Base-by-base conservation (phyloP, 2,888 invertebrate genomes). In the Conus canariensis region DNA sequence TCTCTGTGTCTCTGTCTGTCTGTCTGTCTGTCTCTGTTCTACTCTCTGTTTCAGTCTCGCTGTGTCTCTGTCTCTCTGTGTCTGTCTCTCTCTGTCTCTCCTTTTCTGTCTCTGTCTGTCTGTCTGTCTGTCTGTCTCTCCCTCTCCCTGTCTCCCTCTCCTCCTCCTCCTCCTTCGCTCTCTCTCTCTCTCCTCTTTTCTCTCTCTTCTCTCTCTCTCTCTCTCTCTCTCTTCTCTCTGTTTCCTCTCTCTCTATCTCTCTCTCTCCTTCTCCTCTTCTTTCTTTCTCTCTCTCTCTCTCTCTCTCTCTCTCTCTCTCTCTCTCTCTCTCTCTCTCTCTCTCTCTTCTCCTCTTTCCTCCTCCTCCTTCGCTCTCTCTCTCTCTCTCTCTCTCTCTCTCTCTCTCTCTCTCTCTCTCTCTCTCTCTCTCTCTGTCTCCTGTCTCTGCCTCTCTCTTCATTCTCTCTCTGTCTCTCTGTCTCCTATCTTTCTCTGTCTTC, bases 241-340 rank as follows among this genome's bases (percentile, higher is more conserved):
- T 14, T 60, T 14, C 14, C 60, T 60, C 60, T 60, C 60, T 60
- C 60, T 60, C 60, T 60, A 8, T 60, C 60, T 60, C 60, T 60
- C 60, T 60, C 60, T 60, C 60, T 60, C 60, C 14, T 14, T 60
- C 60, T 60, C 60, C 14, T 14, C 14, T 14, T 60, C 60, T 60
- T 14, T 60, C 60, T 60, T 14, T 60, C 60, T 60, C 60, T 60
- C 60, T 60, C 60, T 60, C 60, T 60, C 60, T 60, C 60, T 60
- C 60, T 60, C 60, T 60, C 60, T 60, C 60, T 60, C 60, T 60
- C 60, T 60, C 60, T 60, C 60, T 60, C 60, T 60, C 60, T 60
- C 60, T 60, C 60, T 60, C 60, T 60, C 88, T 77, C 74, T 77
- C 88, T 88, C 74, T 77, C 88, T 88, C 74, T 77, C 88, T 88